These are phyloP conservation scores for Aricia agestis DNA, from an alignment of 1,140 invertebrate genomes.

Conservation along the genomic window DNA sequence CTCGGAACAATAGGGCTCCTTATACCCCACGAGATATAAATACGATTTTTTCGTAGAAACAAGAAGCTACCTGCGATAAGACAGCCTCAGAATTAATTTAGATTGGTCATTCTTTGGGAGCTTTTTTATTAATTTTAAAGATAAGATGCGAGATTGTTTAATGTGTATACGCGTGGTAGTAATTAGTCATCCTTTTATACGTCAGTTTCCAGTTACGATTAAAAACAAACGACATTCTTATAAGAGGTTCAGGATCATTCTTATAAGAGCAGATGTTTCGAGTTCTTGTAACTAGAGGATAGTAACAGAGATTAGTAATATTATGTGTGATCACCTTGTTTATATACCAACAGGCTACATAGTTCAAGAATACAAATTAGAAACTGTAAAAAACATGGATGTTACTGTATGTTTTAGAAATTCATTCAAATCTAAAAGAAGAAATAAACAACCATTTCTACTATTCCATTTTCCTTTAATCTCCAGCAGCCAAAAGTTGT, in stretches of 20 bases:
- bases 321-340: no score
- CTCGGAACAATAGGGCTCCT: constrained; percentile 71
- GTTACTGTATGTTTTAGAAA: no score
- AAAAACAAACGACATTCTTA: background rate
- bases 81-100: constrained; percentile 51
- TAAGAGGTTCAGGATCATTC: background rate
- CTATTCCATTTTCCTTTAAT: background rate
- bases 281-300: no score
- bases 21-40: constrained; percentile 72
- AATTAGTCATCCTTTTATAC: constrained; percentile 6
- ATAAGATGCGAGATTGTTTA: background rate
- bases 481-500: constrained; percentile 41
- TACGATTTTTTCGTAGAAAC: constrained; percentile 68
- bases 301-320: no score
- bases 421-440: no score
- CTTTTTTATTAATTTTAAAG: constrained; percentile 19
- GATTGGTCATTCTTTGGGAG: constrained; percentile 16
- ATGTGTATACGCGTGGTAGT: background rate
- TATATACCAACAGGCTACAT: no score
- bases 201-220: background rate
- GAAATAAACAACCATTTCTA: background rate
- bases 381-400: no score
- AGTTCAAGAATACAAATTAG: no score
- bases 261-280: background rate
- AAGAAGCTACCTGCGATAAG: constrained; percentile 69